phyloP scores from a whole-genome alignment of 2,888 invertebrate genomes.

The Diaphora mendica region DNA sequence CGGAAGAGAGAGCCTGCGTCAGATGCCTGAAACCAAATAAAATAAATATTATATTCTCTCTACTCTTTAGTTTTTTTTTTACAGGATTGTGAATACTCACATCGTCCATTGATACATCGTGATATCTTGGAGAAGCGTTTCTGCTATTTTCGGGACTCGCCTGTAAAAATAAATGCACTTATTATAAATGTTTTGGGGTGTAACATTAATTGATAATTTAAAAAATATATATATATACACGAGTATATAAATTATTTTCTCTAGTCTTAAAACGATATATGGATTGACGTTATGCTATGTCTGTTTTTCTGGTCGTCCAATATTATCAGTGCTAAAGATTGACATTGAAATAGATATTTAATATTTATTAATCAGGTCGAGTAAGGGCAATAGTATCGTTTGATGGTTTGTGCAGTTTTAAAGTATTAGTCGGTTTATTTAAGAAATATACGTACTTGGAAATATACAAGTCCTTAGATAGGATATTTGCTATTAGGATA shows the following conservation, averaged over 20 bases:
- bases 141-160: slow-evolving; percentile 84
- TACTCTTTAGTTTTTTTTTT: background rate
- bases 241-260: no score
- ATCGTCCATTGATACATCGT: slow-evolving; percentile 83
- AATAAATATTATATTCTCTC: background rate
- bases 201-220: background rate
- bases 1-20: slow-evolving; percentile 82
- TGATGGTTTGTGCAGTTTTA: background rate
- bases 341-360: no score
- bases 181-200: background rate
- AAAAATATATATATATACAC: no score
- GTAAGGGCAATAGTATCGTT: background rate
- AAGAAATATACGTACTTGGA: background rate
- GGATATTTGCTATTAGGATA: no score
- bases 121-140: slow-evolving; percentile 82
- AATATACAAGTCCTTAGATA: background rate
- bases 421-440: background rate
- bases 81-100: slow-evolving; percentile 62
- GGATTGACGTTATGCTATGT: background rate
- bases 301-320: background rate
- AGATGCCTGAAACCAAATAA: slow-evolving; percentile 69
- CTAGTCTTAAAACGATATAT: background rate
- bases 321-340: no score
- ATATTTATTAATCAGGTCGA: background rate
- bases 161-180: slow-evolving; percentile 70